A percentile compares a stretch with the other conserved stretches of the same genome.
These are phyloP conservation scores for Rissa tridactyla DNA, from an alignment of 2,113 vertebrate species.

Conservation along the genomic window DNA sequence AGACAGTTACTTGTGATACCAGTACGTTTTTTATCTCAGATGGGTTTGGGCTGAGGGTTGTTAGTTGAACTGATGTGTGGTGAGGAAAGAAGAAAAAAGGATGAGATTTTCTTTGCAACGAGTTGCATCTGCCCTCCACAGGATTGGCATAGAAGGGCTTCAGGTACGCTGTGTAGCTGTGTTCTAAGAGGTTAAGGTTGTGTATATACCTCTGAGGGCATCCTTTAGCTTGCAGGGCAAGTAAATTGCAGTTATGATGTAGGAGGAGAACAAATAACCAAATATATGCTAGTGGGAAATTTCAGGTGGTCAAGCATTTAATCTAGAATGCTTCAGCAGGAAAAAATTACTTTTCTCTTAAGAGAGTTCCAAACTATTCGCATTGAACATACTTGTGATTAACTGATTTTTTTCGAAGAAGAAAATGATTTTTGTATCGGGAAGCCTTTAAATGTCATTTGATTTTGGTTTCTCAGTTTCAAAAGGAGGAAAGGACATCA, in stretches of 20 bases:
- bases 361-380: neutral
- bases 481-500: neutral
- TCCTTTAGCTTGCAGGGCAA: neutral
- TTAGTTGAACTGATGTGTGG: neutral
- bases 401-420: neutral
- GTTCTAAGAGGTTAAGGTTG: neutral
- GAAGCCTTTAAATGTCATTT: slow-evolving; percentile 12
- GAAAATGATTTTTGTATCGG: neutral
- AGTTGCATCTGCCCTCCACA: neutral
- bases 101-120: neutral
- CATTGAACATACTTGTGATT: neutral
- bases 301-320: neutral
- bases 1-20: neutral
- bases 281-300: neutral
- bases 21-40: neutral
- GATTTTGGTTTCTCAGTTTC: neutral
- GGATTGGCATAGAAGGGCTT: neutral
- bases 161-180: neutral
- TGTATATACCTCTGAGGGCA: neutral
- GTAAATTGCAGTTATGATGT: neutral
- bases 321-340: neutral
- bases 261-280: neutral
- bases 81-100: neutral
- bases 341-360: neutral
- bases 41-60: neutral